Percentiles rank a stretch among this genome's conserved stretches.
phyloP scores from a whole-genome alignment of 2,113 vertebrate species.

The Saguinus midas region DNA sequence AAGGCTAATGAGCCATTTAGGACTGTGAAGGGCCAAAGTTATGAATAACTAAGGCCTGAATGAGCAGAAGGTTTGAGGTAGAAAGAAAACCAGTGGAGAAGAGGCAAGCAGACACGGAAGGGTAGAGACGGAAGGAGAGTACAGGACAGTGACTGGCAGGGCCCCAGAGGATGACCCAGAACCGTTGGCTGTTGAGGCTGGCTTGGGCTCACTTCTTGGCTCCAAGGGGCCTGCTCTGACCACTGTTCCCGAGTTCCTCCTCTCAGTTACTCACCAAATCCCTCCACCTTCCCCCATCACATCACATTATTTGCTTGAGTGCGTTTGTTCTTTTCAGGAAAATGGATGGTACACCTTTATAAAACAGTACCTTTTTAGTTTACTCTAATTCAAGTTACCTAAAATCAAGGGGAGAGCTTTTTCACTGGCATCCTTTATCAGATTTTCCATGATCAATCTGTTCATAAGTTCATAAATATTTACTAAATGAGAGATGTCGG shows the following conservation, averaged over 20 bases:
- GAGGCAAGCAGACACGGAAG: background rate
- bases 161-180: background rate
- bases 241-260: background rate
- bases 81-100: background rate
- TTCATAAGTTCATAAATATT: background rate
- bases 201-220: background rate
- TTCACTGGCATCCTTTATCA: background rate
- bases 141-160: background rate
- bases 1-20: background rate
- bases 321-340: background rate
- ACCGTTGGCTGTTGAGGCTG: no score
- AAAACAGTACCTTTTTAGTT: background rate
- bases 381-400: background rate
- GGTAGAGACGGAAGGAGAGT: accelerated
- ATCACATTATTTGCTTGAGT: background rate
- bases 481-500: background rate
- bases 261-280: background rate
- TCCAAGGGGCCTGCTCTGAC: background rate
- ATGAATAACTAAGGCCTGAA: background rate
- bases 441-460: background rate
- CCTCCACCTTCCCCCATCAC: background rate
- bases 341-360: background rate
- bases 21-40: background rate
- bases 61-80: background rate
- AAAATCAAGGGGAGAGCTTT: background rate